Conservation (phyloP, 2,113 vertebrate species). For the Alligator sinensis region DNA sequence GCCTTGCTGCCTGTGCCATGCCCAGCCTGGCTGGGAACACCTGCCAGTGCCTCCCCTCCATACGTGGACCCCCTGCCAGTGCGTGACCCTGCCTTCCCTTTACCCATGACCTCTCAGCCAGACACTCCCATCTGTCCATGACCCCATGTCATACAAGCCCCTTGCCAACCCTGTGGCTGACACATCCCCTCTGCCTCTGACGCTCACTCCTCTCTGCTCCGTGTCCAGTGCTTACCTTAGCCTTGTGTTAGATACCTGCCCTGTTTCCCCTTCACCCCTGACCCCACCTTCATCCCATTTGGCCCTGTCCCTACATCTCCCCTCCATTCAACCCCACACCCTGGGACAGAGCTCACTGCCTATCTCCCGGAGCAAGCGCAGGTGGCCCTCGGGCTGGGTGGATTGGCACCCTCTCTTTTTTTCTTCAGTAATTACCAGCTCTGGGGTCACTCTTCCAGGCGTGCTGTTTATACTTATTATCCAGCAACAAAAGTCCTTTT, state of each 20-base stretch:
- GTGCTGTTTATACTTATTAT: background rate
- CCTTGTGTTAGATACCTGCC: no score
- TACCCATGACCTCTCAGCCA: background rate
- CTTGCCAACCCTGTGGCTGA: background rate
- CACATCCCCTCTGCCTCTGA: no score
- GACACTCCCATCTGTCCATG: background rate
- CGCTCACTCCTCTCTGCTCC: rapidly evolving
- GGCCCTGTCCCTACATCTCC: background rate
- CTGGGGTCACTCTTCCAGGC: background rate
- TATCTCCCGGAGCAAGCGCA: background rate
- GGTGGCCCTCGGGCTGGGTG: background rate
- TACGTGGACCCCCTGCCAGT: no score
- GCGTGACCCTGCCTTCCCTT: no score
- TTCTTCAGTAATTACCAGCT: background rate
- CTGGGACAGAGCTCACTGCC: background rate
- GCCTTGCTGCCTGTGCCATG: rapidly evolving
- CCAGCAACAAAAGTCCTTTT: background rate
- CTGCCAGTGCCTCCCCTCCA: no score
- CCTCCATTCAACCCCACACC: background rate
- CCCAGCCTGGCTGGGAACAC: rapidly evolving
- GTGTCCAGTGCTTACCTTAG: no score
- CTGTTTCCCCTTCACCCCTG: background rate
- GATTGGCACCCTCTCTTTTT: background rate
- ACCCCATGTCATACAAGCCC: no score
- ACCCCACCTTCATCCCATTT: background rate